A percentile compares a stretch with the other conserved stretches of the same genome.
These are phyloP conservation scores for Acleris laterana DNA, from an alignment of 2,888 invertebrate species.

Conservation along the genomic window DNA sequence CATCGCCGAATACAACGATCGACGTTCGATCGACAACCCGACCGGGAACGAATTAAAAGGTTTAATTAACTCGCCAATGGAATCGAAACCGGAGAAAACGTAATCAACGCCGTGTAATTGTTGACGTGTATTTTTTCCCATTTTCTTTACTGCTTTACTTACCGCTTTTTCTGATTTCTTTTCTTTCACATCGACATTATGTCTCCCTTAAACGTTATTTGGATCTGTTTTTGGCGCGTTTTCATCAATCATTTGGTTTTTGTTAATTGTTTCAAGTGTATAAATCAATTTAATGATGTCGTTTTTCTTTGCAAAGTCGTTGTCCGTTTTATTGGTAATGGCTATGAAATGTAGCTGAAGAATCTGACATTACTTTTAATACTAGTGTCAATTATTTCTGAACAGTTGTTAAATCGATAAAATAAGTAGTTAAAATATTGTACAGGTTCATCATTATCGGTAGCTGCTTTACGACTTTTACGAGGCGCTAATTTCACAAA, in stretches of 20 bases:
- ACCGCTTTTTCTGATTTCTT: constrained; percentile 14
- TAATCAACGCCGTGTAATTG: constrained; percentile 28
- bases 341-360: constrained; percentile 12
- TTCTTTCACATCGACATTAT: not conserved
- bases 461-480: too few relatives aligned
- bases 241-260: not conserved
- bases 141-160: constrained; percentile 22
- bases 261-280: constrained; percentile 11
- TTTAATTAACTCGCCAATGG: constrained; percentile 31
- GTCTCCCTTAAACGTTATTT: not conserved
- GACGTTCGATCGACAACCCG: not conserved
- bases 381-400: too few relatives aligned
- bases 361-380: not conserved
- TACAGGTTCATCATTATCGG: too few relatives aligned
- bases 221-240: not conserved
- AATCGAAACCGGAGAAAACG: constrained; percentile 26
- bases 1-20: constrained; percentile 16
- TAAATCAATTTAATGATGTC: constrained; percentile 26
- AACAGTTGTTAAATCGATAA: too few relatives aligned
- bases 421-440: too few relatives aligned
- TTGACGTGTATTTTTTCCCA: constrained; percentile 9
- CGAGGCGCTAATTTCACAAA: too few relatives aligned
- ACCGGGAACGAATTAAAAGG: constrained; percentile 20
- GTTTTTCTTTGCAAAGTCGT: constrained; percentile 14
- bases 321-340: constrained; percentile 7